A percentile compares a stretch with the other conserved stretches of the same genome.
Conservation (phyloP, 2,888 invertebrate genomes). For the Amblyteles armatorius region DNA sequence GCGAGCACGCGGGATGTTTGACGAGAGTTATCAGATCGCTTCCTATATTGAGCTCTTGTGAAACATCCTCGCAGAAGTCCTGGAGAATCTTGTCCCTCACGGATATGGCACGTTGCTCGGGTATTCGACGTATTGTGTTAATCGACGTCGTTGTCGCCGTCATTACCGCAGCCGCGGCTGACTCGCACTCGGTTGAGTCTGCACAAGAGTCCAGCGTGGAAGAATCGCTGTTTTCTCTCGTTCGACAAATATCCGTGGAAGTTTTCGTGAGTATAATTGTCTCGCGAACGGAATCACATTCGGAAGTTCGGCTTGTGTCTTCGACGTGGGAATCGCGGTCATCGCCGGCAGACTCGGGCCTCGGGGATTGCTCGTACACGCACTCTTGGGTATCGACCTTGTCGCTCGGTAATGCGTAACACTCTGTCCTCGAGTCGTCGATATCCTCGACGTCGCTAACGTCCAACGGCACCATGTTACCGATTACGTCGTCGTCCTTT, state of each 20-base stretch:
- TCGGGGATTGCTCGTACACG: constrained; percentile 76
- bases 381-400: constrained; percentile 77
- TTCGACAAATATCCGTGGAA: constrained; percentile 65
- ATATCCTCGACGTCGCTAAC: constrained; percentile 80
- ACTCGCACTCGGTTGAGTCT: constrained; percentile 77
- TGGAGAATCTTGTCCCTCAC: constrained; percentile 83
- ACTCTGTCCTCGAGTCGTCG: constrained; percentile 78
- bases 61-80: constrained; percentile 83
- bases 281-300: constrained; percentile 77
- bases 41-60: constrained; percentile 82
- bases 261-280: constrained; percentile 74
- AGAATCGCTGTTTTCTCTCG: constrained; percentile 46
- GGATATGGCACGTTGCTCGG: constrained; percentile 76
- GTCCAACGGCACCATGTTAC: constrained; percentile 79
- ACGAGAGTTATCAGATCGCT: constrained; percentile 82
- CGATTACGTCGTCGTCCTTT: constrained; percentile 80
- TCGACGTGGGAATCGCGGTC: constrained; percentile 75
- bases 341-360: constrained; percentile 74
- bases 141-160: constrained; percentile 2
- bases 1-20: constrained; percentile 83
- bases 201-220: constrained; percentile 68
- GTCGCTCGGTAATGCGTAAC: constrained; percentile 77
- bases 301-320: constrained; percentile 75
- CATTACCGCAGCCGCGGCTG: constrained; percentile 69
- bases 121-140: constrained; percentile 43